These are phyloP conservation scores for Vulpes vulpes DNA, from an alignment of 2,113 vertebrate species.

Conservation along the genomic window DNA sequence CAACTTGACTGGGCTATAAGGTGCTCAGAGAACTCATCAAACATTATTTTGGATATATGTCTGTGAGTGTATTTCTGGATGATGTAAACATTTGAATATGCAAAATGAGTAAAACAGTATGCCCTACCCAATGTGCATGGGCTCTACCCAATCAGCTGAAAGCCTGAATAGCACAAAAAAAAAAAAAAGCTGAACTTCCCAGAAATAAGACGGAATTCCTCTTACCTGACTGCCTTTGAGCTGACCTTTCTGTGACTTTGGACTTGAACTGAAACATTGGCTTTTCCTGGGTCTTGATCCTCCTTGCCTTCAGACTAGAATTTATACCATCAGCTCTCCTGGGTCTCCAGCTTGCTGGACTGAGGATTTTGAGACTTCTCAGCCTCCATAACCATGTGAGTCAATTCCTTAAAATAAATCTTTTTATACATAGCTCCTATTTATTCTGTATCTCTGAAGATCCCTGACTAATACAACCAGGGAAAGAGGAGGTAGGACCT, in stretches of 20 bases:
- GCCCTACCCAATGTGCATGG: background rate
- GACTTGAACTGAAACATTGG: background rate
- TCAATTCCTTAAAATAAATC: background rate
- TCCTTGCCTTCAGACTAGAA: background rate
- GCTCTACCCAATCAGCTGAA: background rate
- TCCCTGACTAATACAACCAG: background rate
- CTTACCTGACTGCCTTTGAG: background rate
- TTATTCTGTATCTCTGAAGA: background rate
- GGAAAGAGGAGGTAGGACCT: background rate
- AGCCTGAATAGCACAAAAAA: background rate
- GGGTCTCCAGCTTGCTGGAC: background rate
- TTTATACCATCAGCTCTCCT: background rate
- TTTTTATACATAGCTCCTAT: background rate
- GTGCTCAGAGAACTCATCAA: background rate
- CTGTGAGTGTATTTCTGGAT: background rate
- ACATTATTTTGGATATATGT: background rate
- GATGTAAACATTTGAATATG: slow-evolving; percentile 2
- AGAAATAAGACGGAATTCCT: background rate
- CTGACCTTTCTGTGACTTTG: background rate
- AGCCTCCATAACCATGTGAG: background rate
- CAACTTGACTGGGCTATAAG: background rate
- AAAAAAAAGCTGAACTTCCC: background rate
- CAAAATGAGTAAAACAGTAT: background rate
- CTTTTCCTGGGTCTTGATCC: background rate
- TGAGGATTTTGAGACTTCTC: background rate